Base-by-base conservation (phyloP, 2,797 vertebrate genomes). In the Gymnoscopelus braueri region DNA sequence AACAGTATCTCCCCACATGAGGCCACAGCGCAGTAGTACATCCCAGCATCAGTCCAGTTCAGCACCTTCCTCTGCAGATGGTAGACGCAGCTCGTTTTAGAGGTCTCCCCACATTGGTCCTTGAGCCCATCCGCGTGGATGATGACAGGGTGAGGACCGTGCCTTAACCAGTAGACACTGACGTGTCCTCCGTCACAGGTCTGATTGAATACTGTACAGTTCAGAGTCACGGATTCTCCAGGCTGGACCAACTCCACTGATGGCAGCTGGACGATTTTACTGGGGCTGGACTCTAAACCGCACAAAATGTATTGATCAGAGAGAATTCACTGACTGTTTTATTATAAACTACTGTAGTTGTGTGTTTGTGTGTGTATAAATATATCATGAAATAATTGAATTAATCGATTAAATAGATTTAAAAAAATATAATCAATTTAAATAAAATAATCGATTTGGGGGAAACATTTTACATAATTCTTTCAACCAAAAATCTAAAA, bases 1-100 rank as follows among this genome's bases (percentile, higher is more conserved):
- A 85, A 84, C 56, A 90, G 53, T 0, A 90, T 79, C 14, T 88
- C 64, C 48, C 84, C 85, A 61, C 89, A 91, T 2, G 79, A 72
- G 47, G 73, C 77, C 54, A 92, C 71, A 0, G 80, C 79, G 5
- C 89, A 92, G 73, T 72, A 77, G 63, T 88, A 89, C 14, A 60
- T 84, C 3, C 75, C 90, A 60, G 74, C 29, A 15, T 85, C 79
- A 54, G 66, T 3, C 1, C 48, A n/a, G 51, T 62, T 76, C 60
- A 90, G 32, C 50, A 75, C 81, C 1, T 0, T 63, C 74, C 67
- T 88, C 2, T 75, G 72, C 12, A 89, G 51, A 50, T 77, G 71
- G 78, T 87, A 91, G 19, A 80, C 24, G 12, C 91, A 91, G 32
- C 59, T 81, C 29, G 68, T 1, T 1, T 10, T 26, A 2, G 67